Base-by-base conservation (phyloP, 2,797 vertebrate genomes). In the Schizothorax lantsangensis region DNA sequence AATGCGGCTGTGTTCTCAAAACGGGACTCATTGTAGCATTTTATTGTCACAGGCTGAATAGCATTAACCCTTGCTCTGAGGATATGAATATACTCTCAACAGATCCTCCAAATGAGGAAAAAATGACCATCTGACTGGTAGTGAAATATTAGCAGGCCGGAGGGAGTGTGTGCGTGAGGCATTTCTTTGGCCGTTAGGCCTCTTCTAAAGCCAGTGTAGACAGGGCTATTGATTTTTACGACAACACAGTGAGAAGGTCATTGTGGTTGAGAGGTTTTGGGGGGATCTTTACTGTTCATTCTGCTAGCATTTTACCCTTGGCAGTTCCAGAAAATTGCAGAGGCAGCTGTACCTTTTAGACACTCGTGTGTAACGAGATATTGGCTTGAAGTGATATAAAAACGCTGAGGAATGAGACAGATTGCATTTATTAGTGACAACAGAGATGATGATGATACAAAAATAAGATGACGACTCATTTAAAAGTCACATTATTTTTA, bases 211-310 rank as follows among this genome's bases (percentile, higher is more conserved):
- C 85, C 88, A 81, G 81, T 80, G 66, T 83, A 88, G 86, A 84
- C 88, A 88, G 43, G 78, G 79, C 88, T 90, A 91, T 91, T 89
- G 89, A 89, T 91, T 91, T 90, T 90, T 84, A 83, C 86, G 85
- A 90, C 83, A 87, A 84, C 77, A 69, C 43, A 84, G 90, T 90
- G 88, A 89, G 86, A 84, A 87, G 88, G 86, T 89, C 91, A 90
- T 87, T 84, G 90, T 88, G 78, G 84, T 87, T 83, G 87, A 88
- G 85, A 85, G 88, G 59, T 88, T 88, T 91, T 87, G 57, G 81
- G 86, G 83, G 81, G 85, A 78, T 88, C 86, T 88, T 88, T 85
- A 83, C 83, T 87, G 87, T 86, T 89, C 84, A 79, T 83, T 88
- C 87, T 68, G 72, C 77, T 83, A 80, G 81, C 66, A 83, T 72